Base-by-base conservation (phyloP, 1,140 invertebrate genomes). In the Papilio polytes region DNA sequence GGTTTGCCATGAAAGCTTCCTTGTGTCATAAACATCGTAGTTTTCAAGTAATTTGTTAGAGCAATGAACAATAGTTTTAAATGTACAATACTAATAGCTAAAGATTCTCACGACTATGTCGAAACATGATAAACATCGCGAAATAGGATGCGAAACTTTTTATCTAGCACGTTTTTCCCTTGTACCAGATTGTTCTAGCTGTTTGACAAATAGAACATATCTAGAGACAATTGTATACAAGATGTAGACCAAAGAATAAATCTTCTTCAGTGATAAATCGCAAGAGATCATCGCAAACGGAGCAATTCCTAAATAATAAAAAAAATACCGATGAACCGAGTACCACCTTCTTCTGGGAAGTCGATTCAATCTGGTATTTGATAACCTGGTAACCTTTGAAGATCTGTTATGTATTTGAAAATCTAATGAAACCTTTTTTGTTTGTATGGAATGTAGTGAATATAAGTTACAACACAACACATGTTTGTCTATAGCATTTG, bases 81-180 rank as follows among this genome's bases (percentile, higher is more conserved):
- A 80, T 72, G 80, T 36, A 79, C 59, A 63, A 63, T 63, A 63
- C 59, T 26, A 26, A 51, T 56, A 51, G 80, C 31, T 80, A 77
- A 66, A 87, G 82, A 80, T 88, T 89, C 89, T 85, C 89, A 88
- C 90, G 86, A 82, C 82, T 80, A 78, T 89, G 87, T 85, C 83
- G 85, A 88, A 90, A 87, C 76, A 80, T 56, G 85, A 87, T 86
- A 84, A 73, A 77, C 78, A 88, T 88, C 85, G 80, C 83, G 83
- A 86, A 87, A 87, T 86, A 84, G 86, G 84, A 89, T 86, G 86
- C 85, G 86, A 90, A 87, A 86, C 83, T 89, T 89, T 88, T 88
- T 88, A 85, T 87, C 85, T 76, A 51, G 74, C 74, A 53, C 44
- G 73, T 36, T 85, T 84, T 84, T 84, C 80, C 84, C 53, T 87